Percentiles rank a stretch among this genome's conserved stretches.
phyloP scores from a whole-genome alignment of 2,888 invertebrate genomes.

The Prosapia bicincta region DNA sequence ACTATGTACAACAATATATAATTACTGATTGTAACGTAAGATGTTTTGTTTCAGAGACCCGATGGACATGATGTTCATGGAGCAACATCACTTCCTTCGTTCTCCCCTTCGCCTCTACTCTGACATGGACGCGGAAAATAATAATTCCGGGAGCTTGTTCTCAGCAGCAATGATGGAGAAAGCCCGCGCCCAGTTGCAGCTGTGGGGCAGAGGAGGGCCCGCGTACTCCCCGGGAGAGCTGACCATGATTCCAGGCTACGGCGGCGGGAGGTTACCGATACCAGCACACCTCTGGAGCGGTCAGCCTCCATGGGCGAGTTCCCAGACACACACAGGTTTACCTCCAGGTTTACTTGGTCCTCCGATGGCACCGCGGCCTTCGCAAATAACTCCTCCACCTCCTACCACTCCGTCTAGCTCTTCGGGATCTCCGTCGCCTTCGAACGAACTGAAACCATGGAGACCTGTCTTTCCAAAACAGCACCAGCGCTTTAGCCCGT shows the following conservation, averaged over 20 bases:
- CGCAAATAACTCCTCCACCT: slow-evolving; percentile 48
- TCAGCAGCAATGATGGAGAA: slow-evolving; percentile 50
- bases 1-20: too few species aligned
- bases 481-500: slow-evolving; percentile 49
- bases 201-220: slow-evolving; percentile 44
- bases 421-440: slow-evolving; percentile 54
- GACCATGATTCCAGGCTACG: slow-evolving; percentile 37
- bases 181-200: slow-evolving; percentile 48
- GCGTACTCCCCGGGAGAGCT: slow-evolving; percentile 41
- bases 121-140: slow-evolving; percentile 53
- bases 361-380: slow-evolving; percentile 44
- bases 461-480: slow-evolving; percentile 49
- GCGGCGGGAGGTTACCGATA: slow-evolving; percentile 30
- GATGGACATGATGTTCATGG: slow-evolving; percentile 75
- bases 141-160: slow-evolving; percentile 47
- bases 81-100: slow-evolving; percentile 69
- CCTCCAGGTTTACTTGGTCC: slow-evolving; percentile 29
- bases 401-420: slow-evolving; percentile 52
- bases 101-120: slow-evolving; percentile 56
- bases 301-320: slow-evolving; percentile 34
- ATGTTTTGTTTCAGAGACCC: slow-evolving; percentile 57
- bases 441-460: slow-evolving; percentile 48
- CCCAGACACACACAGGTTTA: slow-evolving; percentile 9
- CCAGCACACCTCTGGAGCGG: slow-evolving; percentile 41
- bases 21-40: too few species aligned